Conservation (phyloP, 2,888 invertebrate species). For the Cheilosia vernalis region DNA sequence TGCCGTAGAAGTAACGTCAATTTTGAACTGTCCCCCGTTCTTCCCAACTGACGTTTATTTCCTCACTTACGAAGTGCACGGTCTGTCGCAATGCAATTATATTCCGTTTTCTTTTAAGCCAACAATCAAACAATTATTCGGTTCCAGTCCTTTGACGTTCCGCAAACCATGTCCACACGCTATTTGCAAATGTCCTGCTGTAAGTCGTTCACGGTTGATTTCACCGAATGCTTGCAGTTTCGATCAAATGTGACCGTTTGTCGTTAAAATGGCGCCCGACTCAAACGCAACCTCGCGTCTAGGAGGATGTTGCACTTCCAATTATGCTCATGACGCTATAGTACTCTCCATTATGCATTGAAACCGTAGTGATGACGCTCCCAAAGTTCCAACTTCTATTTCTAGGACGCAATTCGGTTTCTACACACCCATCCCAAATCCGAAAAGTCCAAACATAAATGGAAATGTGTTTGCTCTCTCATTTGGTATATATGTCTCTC, state of each 20-base stretch:
- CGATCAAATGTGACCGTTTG: too few species aligned
- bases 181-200: background rate
- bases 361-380: conserved; percentile 3
- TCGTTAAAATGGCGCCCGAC: conserved; percentile 9
- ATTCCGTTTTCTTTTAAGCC: background rate
- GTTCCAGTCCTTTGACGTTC: background rate
- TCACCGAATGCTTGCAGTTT: too few species aligned
- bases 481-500: conserved; percentile 39
- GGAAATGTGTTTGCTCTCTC: conserved; percentile 51
- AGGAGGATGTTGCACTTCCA: background rate
- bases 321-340: conserved; percentile 4
- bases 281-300: too few species aligned
- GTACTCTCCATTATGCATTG: background rate
- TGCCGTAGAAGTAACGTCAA: too few species aligned
- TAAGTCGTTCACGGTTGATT: background rate
- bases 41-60: background rate
- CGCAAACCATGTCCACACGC: background rate
- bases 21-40: too few species aligned
- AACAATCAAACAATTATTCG: background rate
- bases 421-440: conserved; percentile 35
- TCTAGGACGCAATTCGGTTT: conserved; percentile 63
- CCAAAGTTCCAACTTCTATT: conserved; percentile 47
- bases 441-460: background rate
- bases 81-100: background rate
- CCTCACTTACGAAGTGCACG: too few species aligned